Evolutionary conservation across 1,140 invertebrate genomes (phyloP).

Genomic region (Pachypsylla venusta): DNA sequence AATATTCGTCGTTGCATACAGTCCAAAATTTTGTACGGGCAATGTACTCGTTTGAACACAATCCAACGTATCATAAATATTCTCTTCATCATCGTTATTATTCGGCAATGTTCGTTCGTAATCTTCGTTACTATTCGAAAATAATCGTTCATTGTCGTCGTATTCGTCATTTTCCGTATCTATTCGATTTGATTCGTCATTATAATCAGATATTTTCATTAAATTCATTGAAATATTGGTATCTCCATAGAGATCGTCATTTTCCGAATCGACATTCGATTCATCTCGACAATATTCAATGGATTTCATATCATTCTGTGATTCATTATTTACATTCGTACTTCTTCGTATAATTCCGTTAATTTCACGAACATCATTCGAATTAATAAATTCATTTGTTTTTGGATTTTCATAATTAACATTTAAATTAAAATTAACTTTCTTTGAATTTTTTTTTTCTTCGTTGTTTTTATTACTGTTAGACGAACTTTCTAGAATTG

Average conservation of each 20-base stretch:
- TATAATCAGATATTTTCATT: not conserved
- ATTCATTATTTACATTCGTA: not conserved
- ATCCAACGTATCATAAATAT: constrained; percentile 1
- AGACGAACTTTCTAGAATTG: not conserved
- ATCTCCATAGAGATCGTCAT: not conserved
- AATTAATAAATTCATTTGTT: not conserved
- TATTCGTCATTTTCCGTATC: no score
- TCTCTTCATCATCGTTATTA: not conserved
- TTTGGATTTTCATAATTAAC: not conserved
- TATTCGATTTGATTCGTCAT: not conserved
- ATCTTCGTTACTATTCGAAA: not conserved
- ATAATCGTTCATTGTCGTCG: not conserved
- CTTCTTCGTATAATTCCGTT: constrained; percentile 6
- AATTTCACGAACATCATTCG: not conserved
- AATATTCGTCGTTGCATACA: constrained; percentile 1
- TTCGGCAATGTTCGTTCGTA: not conserved
- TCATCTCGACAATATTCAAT: no score
- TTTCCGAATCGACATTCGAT: not conserved
- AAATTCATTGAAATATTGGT: not conserved
- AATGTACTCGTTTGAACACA: not conserved
- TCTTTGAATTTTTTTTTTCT: not conserved
- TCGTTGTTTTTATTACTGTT: not conserved
- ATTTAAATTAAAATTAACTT: constrained; percentile 1
- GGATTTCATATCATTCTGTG: no score
- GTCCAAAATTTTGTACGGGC: not conserved